A percentile compares a stretch with the other conserved stretches of the same genome.
Evolutionary conservation across 2,113 vertebrate genomes (phyloP).

Genomic region (Malurus melanocephalus): DNA sequence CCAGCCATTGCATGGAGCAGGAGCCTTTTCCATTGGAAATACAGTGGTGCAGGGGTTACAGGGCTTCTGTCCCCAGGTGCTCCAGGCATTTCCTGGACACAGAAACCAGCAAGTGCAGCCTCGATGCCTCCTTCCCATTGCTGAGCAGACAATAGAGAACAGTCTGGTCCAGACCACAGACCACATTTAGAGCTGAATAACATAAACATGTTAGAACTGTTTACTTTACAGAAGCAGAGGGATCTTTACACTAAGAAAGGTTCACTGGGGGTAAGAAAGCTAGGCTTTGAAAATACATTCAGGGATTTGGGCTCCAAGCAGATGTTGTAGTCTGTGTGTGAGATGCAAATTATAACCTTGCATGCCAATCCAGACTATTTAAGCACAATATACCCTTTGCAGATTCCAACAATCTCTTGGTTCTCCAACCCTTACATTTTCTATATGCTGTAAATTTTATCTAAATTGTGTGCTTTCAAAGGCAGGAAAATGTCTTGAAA

Average conservation of each 20-base stretch:
- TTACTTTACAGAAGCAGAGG: neutral
- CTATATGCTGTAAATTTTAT: neutral
- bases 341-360: neutral
- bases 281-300: neutral
- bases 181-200: neutral
- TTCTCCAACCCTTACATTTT: neutral
- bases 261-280: neutral
- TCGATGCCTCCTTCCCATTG: accelerated
- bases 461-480: neutral
- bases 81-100: neutral
- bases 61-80: neutral
- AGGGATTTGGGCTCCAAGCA: neutral
- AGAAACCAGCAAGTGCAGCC: neutral
- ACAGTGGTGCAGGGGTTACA: accelerated
- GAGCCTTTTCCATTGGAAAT: neutral
- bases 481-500: neutral
- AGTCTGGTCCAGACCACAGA: neutral
- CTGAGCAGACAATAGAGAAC: accelerated
- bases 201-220: neutral
- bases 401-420: neutral
- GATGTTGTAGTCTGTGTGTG: neutral
- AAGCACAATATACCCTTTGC: neutral
- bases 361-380: neutral
- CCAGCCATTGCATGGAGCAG: neutral
- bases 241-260: neutral